A percentile compares a stretch with the other conserved stretches of the same genome.
phyloP scores from a whole-genome alignment of 2,797 vertebrate genomes.

The Phataginus tricuspis region DNA sequence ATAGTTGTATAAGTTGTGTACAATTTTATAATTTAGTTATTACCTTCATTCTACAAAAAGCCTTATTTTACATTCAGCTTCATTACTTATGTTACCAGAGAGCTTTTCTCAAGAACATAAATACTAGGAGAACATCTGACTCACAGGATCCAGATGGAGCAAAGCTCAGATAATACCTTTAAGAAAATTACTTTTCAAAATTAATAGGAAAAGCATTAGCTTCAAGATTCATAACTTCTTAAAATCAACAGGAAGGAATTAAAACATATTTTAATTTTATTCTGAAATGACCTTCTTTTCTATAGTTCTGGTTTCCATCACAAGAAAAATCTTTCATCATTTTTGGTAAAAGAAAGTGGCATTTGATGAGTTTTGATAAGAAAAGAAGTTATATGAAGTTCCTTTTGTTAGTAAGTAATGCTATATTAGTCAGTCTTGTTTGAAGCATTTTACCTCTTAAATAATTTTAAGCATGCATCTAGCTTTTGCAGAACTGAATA shows the following conservation, averaged over 20 bases:
- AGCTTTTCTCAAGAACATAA: background rate
- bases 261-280: constrained; percentile 29
- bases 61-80: background rate
- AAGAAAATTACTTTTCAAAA: background rate
- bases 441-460: background rate
- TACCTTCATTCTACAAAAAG: background rate
- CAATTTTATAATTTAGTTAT: background rate
- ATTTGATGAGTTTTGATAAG: constrained; percentile 3
- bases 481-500: background rate
- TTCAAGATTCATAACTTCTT: constrained; percentile 32
- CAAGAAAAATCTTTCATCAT: background rate
- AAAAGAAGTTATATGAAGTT: background rate
- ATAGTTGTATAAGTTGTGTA: background rate
- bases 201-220: background rate
- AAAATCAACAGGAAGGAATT: constrained; percentile 34
- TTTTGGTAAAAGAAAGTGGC: background rate
- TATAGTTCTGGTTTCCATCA: background rate
- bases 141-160: background rate
- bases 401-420: background rate
- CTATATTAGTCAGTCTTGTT: background rate
- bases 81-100: background rate
- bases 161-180: background rate
- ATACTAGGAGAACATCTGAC: background rate
- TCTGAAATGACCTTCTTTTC: background rate
- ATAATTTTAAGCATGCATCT: background rate